phyloP scores from a whole-genome alignment of 2,113 vertebrate species.

The Semnornis frantzii region DNA sequence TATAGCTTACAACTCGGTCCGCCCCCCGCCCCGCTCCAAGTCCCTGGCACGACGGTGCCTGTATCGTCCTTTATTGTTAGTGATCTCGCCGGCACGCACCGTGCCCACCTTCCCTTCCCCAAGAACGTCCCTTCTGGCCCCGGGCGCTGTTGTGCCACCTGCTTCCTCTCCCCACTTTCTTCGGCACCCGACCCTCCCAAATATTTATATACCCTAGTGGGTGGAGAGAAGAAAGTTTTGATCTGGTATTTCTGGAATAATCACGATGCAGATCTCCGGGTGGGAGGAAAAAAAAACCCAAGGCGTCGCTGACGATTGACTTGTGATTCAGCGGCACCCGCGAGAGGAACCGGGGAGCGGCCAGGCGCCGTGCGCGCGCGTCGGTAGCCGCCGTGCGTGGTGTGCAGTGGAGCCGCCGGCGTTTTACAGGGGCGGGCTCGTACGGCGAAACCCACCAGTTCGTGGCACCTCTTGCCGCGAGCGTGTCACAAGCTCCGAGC shows the following conservation, averaged over 20 bases:
- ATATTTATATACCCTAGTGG: not conserved
- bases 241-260: not conserved
- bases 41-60: not conserved
- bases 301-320: not conserved
- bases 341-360: not conserved
- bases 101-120: not conserved
- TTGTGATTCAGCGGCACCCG: conserved; percentile 29
- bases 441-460: not conserved
- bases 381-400: not conserved
- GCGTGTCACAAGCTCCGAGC: not conserved
- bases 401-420: not conserved
- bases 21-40: not conserved
- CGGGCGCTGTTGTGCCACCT: not conserved
- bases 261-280: not conserved
- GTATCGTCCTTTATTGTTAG: not conserved
- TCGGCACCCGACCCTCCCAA: not conserved
- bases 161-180: not conserved
- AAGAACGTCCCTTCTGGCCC: not conserved
- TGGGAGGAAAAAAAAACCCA: not conserved
- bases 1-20: conserved; percentile 62
- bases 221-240: conserved; percentile 64
- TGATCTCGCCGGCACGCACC: not conserved
- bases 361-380: not conserved
- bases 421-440: too few relatives aligned
- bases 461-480: not conserved